phyloP scores from a whole-genome alignment of 2,113 vertebrate species.

The Brienomyrus brachyistius region DNA sequence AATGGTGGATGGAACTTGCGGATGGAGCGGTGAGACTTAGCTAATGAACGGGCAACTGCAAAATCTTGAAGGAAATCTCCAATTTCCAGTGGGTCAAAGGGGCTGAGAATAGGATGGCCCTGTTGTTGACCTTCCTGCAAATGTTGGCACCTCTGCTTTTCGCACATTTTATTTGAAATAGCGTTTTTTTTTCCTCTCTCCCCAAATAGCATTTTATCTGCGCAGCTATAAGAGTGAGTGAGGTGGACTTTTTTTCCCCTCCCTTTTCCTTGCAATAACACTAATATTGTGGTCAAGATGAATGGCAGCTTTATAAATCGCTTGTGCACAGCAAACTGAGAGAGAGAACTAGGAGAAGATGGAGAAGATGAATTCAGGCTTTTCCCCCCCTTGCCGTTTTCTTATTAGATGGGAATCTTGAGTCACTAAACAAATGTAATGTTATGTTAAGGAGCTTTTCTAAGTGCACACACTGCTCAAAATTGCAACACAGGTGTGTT shows the following conservation, averaged over 20 bases:
- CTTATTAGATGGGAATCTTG: neutral
- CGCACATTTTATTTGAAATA: neutral
- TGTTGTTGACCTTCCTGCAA: neutral
- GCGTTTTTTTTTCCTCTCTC: neutral
- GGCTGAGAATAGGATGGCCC: neutral
- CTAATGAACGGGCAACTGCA: neutral
- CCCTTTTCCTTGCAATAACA: neutral
- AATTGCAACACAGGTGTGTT: neutral
- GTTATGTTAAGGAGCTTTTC: neutral
- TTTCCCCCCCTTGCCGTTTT: neutral
- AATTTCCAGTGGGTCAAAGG: neutral
- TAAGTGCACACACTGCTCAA: neutral
- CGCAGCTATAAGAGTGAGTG: neutral
- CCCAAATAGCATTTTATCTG: neutral
- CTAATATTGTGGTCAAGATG: neutral
- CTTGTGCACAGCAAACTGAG: neutral
- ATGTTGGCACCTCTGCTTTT: neutral
- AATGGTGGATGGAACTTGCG: neutral
- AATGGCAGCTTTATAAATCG: neutral
- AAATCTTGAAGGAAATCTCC: neutral
- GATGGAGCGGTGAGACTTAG: neutral
- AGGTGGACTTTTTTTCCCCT: neutral
- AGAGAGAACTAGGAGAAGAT: neutral
- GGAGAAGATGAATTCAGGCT: neutral
- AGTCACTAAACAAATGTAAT: neutral